These are phyloP conservation scores for Nephrotoma guestfalica DNA, from an alignment of 2,888 invertebrate species.

Conservation along the genomic window DNA sequence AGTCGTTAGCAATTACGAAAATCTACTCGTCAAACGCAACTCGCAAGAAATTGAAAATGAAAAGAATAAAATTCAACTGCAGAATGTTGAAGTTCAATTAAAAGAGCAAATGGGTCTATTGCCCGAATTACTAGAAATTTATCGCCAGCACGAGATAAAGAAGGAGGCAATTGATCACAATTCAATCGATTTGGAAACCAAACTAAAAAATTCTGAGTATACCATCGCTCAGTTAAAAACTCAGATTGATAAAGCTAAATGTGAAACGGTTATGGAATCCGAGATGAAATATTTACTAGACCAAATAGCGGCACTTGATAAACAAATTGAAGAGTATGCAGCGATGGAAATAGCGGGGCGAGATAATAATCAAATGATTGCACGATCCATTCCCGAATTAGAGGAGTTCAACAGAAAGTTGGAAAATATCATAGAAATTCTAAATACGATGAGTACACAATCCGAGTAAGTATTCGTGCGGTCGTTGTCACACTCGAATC, in stretches of 20 bases:
- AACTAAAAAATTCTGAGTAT: neutral
- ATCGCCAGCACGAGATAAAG: neutral
- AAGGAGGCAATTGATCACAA: neutral
- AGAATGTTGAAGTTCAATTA: neutral
- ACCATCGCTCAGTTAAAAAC: neutral
- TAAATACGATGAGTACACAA: neutral
- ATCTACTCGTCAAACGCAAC: slow-evolving; percentile 10
- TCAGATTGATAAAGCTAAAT: neutral
- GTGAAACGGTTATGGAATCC: neutral
- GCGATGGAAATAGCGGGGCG: neutral
- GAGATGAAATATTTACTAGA: neutral
- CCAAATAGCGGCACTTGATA: neutral
- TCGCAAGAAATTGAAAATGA: neutral
- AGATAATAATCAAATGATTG: neutral
- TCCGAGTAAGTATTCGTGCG: neutral
- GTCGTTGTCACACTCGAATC: no score
- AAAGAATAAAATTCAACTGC: neutral
- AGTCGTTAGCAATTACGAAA: slow-evolving; percentile 15
- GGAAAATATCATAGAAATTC: neutral
- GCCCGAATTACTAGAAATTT: neutral
- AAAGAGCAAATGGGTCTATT: neutral
- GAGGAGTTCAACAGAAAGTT: neutral
- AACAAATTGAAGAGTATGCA: neutral
- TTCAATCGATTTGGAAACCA: neutral
- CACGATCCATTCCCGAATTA: neutral